A percentile compares a stretch with the other conserved stretches of the same genome.
phyloP scores from a whole-genome alignment of 2,113 vertebrate genomes.

The Sceloporus undulatus region DNA sequence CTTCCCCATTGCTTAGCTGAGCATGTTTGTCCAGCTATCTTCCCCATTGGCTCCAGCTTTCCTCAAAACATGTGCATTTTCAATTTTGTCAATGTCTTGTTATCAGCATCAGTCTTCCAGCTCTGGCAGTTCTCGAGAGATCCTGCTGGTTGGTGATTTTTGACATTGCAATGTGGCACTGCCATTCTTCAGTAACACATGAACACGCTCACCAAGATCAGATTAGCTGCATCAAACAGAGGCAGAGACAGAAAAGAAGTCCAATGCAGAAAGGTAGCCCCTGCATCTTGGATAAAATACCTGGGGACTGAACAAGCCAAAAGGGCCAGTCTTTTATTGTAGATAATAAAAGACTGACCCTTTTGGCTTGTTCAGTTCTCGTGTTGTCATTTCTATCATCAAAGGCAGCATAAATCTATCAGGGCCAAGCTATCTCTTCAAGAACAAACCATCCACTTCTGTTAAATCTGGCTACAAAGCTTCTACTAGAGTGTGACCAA shows the following conservation, averaged over 20 bases:
- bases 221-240: slow-evolving; percentile 35
- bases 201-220: slow-evolving; percentile 32
- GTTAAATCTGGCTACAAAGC: not conserved
- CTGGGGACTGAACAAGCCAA: slow-evolving; percentile 19
- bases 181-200: slow-evolving; percentile 40
- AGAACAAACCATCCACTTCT: not conserved
- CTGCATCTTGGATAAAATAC: not conserved
- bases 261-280: not conserved
- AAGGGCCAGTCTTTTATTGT: slow-evolving; percentile 16
- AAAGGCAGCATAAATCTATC: slow-evolving; percentile 19
- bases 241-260: slow-evolving; percentile 18
- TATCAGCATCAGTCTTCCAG: slow-evolving; percentile 42
- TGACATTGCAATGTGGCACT: slow-evolving; percentile 37
- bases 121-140: slow-evolving; percentile 40
- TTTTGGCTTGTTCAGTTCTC: no score
- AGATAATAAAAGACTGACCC: no score
- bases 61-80: slow-evolving; percentile 38
- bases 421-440: not conserved
- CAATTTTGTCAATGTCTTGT: slow-evolving; percentile 30
- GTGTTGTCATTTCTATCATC: not conserved
- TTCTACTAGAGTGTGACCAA: not conserved
- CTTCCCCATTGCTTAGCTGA: not conserved
- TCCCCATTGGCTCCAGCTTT: slow-evolving; percentile 18
- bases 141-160: slow-evolving; percentile 37
- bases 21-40: not conserved